These are phyloP conservation scores for Maconellicoccus hirsutus DNA, from an alignment of 1,140 invertebrate species.

Conservation along the genomic window DNA sequence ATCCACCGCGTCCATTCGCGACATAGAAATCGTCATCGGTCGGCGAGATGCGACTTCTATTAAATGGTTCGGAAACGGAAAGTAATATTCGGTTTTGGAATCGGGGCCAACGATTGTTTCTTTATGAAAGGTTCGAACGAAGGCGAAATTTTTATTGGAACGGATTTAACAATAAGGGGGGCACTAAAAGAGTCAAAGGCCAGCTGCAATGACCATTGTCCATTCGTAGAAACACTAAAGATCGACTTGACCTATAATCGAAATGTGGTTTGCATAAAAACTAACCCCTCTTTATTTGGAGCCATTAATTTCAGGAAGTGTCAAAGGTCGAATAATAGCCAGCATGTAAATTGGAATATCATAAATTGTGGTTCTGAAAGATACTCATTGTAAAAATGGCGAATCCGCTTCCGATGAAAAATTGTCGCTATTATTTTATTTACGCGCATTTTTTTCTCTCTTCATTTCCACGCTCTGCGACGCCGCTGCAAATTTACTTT, in stretches of 20 bases:
- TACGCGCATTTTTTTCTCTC: neutral
- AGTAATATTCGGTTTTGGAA: slow-evolving; percentile 6
- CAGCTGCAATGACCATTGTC: slow-evolving; percentile 16
- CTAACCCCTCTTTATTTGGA: neutral
- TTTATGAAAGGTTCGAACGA: neutral
- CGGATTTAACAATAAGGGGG: neutral
- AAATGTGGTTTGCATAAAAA: slow-evolving; percentile 18
- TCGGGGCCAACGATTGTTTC: neutral
- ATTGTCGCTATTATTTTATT: slow-evolving; percentile 19
- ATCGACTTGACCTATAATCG: slow-evolving; percentile 22
- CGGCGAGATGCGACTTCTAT: neutral
- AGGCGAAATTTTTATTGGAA: neutral
- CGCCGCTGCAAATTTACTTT: neutral
- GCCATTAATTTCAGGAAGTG: slow-evolving; percentile 20
- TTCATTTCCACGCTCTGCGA: neutral
- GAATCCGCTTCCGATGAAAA: slow-evolving; percentile 15
- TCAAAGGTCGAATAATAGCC: slow-evolving; percentile 20
- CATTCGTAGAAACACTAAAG: slow-evolving; percentile 6
- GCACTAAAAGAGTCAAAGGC: slow-evolving; percentile 4
- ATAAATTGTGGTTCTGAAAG: slow-evolving; percentile 18
- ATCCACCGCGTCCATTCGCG: too few species aligned
- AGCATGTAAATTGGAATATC: slow-evolving; percentile 21
- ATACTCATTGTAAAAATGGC: neutral
- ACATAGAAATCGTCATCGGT: too few species aligned
- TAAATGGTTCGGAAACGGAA: neutral